Percentiles rank a stretch among this genome's conserved stretches.
Evolutionary conservation across 2,797 vertebrate genomes (phyloP).

Genomic region (Rallus crepitans): DNA sequence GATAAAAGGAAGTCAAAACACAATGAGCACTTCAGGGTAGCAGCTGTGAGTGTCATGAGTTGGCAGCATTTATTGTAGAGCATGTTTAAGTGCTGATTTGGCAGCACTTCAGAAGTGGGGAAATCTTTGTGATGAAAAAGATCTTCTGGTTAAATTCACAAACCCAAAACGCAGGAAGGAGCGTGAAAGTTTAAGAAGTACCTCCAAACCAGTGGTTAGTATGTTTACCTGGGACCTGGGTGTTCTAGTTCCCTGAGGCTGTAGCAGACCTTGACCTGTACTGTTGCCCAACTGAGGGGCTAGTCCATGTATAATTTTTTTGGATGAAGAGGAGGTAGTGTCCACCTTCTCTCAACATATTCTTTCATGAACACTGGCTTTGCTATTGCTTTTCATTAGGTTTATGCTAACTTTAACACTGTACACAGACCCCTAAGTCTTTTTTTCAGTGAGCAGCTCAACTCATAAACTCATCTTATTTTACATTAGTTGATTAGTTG

Average conservation of each 20-base stretch:
- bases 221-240: background rate
- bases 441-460: background rate
- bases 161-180: background rate
- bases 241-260: background rate
- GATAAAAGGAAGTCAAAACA: slow-evolving; percentile 54
- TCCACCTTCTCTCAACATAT: background rate
- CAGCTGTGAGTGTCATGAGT: slow-evolving; percentile 13
- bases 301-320: background rate
- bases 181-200: background rate
- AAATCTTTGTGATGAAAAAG: slow-evolving; percentile 21
- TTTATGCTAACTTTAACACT: background rate
- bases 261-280: background rate
- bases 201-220: background rate
- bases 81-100: background rate
- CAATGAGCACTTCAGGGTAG: slow-evolving; percentile 18
- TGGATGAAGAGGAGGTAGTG: background rate
- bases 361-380: background rate
- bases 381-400: background rate
- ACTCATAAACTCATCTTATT: background rate
- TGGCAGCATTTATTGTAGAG: slow-evolving; percentile 13
- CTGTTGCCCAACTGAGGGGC: background rate
- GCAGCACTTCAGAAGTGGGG: slow-evolving; percentile 22
- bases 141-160: slow-evolving; percentile 7
- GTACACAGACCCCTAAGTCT: background rate
- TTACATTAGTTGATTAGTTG: background rate